Evolutionary conservation across 1,140 invertebrate genomes (phyloP).

Genomic region (Drosophila dunni): DNA sequence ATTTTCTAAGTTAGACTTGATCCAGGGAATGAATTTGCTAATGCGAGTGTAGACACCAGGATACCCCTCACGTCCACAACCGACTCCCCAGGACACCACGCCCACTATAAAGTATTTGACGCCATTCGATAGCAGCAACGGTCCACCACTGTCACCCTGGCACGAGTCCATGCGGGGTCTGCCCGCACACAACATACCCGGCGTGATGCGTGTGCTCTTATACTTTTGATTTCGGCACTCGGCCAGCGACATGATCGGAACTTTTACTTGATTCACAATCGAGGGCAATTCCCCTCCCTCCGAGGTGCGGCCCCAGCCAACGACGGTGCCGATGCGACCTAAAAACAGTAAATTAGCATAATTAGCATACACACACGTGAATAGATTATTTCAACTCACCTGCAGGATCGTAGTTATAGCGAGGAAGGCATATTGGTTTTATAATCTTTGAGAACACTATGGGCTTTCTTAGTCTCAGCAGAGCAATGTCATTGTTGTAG

Average conservation of each 20-base stretch:
- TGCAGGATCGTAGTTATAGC: constrained; percentile 88
- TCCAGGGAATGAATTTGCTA: constrained; percentile 84
- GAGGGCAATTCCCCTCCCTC: constrained; percentile 92
- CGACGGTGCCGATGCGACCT: constrained; percentile 87
- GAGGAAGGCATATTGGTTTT: constrained; percentile 91
- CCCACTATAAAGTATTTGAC: constrained; percentile 91
- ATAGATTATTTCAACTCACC: constrained; percentile 84
- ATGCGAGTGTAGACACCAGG: constrained; percentile 84
- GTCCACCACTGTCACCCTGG: constrained; percentile 94
- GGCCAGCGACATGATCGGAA: constrained; percentile 91
- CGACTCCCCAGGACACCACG: constrained; percentile 89
- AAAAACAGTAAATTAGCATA: constrained; percentile 6
- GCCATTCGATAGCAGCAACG: constrained; percentile 89
- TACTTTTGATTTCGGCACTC: constrained; percentile 94
- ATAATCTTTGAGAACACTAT: constrained; percentile 92
- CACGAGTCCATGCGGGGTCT: constrained; percentile 92
- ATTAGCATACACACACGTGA: not conserved
- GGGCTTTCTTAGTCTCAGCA: constrained; percentile 90
- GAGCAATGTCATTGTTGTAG: constrained; percentile 94
- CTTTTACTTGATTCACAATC: constrained; percentile 92
- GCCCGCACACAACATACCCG: constrained; percentile 92
- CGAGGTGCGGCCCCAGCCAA: constrained; percentile 93
- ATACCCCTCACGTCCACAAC: constrained; percentile 89
- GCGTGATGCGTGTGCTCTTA: constrained; percentile 90
- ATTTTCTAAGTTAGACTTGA: constrained; percentile 83